Evolutionary conservation across 2,797 vertebrate genomes (phyloP), one percentile per base, ranked within the genome.

Genomic region (Emys orbicularis): DNA sequence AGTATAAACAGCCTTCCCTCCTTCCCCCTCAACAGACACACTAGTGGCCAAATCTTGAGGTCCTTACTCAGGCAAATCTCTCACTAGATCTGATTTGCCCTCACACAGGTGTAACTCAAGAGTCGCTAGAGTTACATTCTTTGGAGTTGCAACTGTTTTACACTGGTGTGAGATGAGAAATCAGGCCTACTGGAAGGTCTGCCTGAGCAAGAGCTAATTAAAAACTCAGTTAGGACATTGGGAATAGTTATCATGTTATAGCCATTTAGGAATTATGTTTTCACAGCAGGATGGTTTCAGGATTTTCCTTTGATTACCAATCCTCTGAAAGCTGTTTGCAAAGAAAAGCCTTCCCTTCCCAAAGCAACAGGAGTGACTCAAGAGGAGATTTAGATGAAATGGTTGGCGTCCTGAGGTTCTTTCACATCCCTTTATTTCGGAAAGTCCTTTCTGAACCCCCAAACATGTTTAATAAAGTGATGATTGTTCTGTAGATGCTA

Each of bases 11-110:
- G 68, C 19, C 37, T 34, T 29, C 34, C 15, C 15, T 56, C 12
- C 37, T 34, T 29, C 29, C 29, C 59, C 15, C 15, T 41, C 21
- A 41, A 11, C 25, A 10, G 37, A 72, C 11, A 25, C 37, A 25
- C 37, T 72, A 12, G 5, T 41, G 37, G 49, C 25, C 1, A 0
- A 19, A 57, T 31, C n/a, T 37, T 53, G 53, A 65, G 27, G 44
- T 49, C n/a, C 84, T 89, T 56, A 93, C 19, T 47, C 85, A 87
- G 82, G 56, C 0, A 0, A 1, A 12, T 37, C 3, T 3, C 79
- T 88, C 61, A 47, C 47, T 25, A 44, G 0, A 0, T 49, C 18
- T 21, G 12, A 19, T 41, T 85, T 81, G 27, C 41, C 15, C 41
- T 12, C 54, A n/a, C 6, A 59, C 85, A 89, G 87, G 44, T 83